Evolutionary conservation across 2,113 vertebrate species (phyloP).

Genomic region (Parotia lawesii): DNA sequence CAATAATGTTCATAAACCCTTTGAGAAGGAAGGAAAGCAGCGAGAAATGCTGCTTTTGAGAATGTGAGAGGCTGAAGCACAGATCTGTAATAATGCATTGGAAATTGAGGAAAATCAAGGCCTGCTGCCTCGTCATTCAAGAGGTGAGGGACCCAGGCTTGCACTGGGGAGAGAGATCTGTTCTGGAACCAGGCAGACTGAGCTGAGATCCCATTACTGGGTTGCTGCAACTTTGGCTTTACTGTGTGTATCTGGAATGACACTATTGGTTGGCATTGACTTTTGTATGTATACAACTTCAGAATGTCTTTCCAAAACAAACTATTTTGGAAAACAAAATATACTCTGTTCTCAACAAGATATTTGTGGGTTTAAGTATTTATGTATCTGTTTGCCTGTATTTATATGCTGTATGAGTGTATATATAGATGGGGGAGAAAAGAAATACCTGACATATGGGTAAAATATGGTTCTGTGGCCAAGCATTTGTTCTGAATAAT

Average conservation of each 20-base stretch:
- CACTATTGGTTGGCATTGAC: neutral
- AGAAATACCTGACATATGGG: neutral
- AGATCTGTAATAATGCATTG: neutral
- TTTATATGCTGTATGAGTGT: neutral
- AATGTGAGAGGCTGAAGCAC: neutral
- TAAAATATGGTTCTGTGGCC: neutral
- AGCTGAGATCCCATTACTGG: rapidly evolving
- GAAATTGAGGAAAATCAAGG: neutral
- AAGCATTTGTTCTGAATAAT: neutral
- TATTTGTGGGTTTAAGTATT: neutral
- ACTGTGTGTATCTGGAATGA: neutral
- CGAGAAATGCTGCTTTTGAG: neutral
- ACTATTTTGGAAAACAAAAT: neutral
- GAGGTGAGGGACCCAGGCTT: neutral
- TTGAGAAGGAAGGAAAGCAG: neutral
- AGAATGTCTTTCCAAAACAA: neutral
- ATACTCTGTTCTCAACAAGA: neutral
- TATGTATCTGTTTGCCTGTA: neutral
- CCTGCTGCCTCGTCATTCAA: rapidly evolving
- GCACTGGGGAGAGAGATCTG: rapidly evolving
- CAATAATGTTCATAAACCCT: neutral
- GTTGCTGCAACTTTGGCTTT: neutral
- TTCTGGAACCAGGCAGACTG: neutral
- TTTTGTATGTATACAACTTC: neutral
- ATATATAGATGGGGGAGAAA: neutral